These are phyloP conservation scores for Alviniconcha marisindica DNA, from an alignment of 1,140 invertebrate genomes.

Conservation along the genomic window DNA sequence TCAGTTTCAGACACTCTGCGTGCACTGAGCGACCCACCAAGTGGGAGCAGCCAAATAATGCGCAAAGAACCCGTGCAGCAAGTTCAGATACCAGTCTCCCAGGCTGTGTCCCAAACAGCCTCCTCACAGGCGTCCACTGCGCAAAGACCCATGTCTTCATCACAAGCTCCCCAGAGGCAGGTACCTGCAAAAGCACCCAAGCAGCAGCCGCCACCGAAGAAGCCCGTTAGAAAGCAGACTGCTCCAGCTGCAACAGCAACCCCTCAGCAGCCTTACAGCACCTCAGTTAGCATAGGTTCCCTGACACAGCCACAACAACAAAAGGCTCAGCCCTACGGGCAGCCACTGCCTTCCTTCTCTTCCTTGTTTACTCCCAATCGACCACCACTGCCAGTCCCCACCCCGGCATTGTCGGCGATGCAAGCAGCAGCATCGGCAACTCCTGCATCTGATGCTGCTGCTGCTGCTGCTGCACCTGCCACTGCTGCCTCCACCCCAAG, in stretches of 20 bases:
- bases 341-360: slow-evolving; percentile 25
- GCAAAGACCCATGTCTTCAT: neutral
- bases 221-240: no score
- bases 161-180: neutral
- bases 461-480: neutral
- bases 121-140: neutral
- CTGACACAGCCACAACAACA: neutral
- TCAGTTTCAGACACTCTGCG: slow-evolving; percentile 26
- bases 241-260: no score
- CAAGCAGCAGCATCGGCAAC: neutral
- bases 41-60: neutral
- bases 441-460: neutral
- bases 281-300: no score
- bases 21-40: slow-evolving; percentile 20
- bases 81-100: no score
- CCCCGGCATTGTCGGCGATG: neutral
- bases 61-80: no score
- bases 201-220: no score
- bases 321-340: neutral
- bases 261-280: no score
- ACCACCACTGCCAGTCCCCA: neutral
- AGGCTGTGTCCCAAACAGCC: neutral
- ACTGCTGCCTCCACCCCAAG: neutral
- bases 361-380: slow-evolving; percentile 12
- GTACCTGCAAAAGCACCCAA: no score